Conservation (phyloP, 2,888 invertebrate genomes). For the Hanleya hanleyi region DNA sequence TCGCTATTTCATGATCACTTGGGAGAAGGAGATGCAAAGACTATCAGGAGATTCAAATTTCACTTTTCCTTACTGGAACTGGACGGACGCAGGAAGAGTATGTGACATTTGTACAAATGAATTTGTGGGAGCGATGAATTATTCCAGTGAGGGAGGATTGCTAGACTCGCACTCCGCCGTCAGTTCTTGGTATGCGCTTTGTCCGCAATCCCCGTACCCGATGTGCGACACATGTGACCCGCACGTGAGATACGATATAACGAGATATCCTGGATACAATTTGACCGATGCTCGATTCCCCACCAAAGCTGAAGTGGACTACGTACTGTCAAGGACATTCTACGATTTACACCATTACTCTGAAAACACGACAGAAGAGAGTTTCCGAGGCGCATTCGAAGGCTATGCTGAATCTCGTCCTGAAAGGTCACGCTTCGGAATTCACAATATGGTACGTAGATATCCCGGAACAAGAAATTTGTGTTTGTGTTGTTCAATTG, state of each 20-base stretch:
- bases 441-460: constrained; percentile 4
- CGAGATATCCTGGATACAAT: background rate
- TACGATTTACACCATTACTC: background rate
- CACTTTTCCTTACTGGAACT: constrained; percentile 12
- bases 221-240: constrained; percentile 8
- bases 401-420: background rate
- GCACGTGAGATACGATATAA: background rate
- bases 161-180: background rate
- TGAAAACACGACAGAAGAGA: background rate
- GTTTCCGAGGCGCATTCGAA: background rate
- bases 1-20: constrained; percentile 6
- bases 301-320: background rate
- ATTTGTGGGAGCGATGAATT: background rate
- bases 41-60: background rate
- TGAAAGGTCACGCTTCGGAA: background rate
- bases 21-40: constrained; percentile 7
- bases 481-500: no score
- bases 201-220: background rate
- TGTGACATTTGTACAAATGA: constrained; percentile 3
- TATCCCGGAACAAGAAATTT: no score
- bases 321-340: background rate
- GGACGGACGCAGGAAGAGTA: background rate
- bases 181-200: constrained; percentile 8
- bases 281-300: background rate
- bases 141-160: background rate